Conservation (phyloP, 2,888 invertebrate genomes). For the Elegia similella region DNA sequence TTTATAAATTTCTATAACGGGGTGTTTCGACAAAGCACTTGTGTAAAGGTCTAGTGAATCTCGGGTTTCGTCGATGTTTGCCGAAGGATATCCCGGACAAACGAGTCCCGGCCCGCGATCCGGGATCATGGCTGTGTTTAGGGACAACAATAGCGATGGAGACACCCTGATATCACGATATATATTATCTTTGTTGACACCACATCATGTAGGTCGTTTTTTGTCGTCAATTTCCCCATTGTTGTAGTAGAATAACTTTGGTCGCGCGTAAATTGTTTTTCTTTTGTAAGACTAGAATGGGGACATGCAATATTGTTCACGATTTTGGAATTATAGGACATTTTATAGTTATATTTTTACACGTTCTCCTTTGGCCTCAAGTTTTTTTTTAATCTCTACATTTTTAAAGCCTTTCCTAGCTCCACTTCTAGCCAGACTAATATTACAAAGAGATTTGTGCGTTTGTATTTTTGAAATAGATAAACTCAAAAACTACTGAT, state of each 20-base stretch:
- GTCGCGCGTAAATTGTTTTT: conserved; percentile 39
- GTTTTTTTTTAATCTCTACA: too few relatives aligned
- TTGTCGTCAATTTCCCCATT: conserved; percentile 68
- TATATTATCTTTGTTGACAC: conserved; percentile 76
- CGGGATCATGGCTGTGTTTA: conserved; percentile 69
- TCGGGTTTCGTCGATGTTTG: conserved; percentile 74
- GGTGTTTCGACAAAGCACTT: conserved; percentile 66
- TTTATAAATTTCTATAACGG: conserved; percentile 62
- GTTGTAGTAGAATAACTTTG: conserved; percentile 61
- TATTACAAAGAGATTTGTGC: too few relatives aligned
- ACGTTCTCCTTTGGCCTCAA: too few relatives aligned
- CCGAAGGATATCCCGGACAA: conserved; percentile 77
- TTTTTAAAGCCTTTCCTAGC: too few relatives aligned
- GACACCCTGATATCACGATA: conserved; percentile 69
- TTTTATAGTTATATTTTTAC: background rate
- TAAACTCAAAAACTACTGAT: too few relatives aligned
- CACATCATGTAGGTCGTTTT: conserved; percentile 73
- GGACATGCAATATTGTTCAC: background rate
- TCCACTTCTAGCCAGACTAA: too few relatives aligned
- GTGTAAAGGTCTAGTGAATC: conserved; percentile 75
- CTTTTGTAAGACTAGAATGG: conserved; percentile 26
- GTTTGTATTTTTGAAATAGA: too few relatives aligned
- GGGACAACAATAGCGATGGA: conserved; percentile 69
- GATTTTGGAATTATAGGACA: background rate
- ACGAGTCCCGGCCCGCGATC: conserved; percentile 65